Percentiles rank a stretch among this genome's conserved stretches.
Conservation (phyloP, 2,888 invertebrate species). For the Polydrusus pterygomalis region DNA sequence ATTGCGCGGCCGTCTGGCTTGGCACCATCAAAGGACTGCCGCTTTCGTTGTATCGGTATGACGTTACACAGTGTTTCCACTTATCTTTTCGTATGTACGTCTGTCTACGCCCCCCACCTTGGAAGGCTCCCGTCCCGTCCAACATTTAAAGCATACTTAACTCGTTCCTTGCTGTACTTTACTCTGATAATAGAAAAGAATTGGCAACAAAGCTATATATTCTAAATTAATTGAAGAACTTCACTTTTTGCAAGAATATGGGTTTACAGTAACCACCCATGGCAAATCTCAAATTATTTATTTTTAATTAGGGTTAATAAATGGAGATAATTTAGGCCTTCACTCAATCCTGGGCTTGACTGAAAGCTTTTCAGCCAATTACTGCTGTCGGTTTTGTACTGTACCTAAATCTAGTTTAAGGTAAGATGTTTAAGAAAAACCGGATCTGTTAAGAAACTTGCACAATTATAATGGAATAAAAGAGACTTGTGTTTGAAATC, state of each 20-base stretch:
- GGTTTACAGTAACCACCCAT: neutral
- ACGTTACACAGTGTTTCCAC: too few relatives aligned
- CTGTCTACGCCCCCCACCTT: too few relatives aligned
- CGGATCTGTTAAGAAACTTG: neutral
- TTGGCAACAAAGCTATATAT: neutral
- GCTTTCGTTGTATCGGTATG: too few relatives aligned
- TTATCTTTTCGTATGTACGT: too few relatives aligned
- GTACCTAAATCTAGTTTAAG: neutral
- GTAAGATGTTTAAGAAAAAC: neutral
- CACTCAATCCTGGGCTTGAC: neutral
- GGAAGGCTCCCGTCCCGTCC: too few relatives aligned
- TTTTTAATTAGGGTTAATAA: neutral
- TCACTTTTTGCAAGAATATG: neutral
- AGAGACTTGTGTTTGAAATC: neutral
- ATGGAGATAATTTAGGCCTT: conserved; percentile 1
- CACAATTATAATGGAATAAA: neutral
- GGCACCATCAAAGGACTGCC: too few relatives aligned
- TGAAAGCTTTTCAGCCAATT: neutral
- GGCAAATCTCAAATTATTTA: neutral
- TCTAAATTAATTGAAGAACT: conserved; percentile 4
- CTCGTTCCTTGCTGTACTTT: neutral
- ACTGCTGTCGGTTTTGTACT: neutral
- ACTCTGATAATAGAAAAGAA: neutral
- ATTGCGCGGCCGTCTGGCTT: too few relatives aligned
- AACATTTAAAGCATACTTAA: too few relatives aligned